Base-by-base conservation (phyloP, 2,888 invertebrate genomes). In the Tuberolachnus salignus region DNA sequence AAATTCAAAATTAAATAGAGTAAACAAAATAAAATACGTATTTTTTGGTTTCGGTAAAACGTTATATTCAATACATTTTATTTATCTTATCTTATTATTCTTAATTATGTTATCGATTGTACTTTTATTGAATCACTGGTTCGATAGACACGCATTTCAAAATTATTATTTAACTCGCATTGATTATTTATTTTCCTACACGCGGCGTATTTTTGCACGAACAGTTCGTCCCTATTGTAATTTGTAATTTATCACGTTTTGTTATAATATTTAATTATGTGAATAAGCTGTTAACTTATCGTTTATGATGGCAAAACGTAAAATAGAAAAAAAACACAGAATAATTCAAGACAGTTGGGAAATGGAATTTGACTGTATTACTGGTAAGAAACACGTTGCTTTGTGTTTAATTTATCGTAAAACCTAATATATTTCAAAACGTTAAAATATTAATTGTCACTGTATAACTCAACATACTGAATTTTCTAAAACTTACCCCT, bases 361-460 rank as follows among this genome's bases (percentile, higher is more conserved):
- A n/a, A 61, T 61, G n/a, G 34, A 42, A 61, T 61, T 61, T 61
- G 34, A 34, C 61, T 61, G 61, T 61, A 61, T 61, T 42, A 34
- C 34, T 61, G 34, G 34, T 61, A 61, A 61, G 61, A 61, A 61
- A 61, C 61, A 61, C 16, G 63, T 42, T 63, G 42, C 34, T 61
- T 34, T 61, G 1, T 61, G 61, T 61, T 61, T 61, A 63, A 63
- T 63, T 61, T 61, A 16, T 34, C 34, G n/a, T 61, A 34, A 23
- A 61, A 61, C 34, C n/a, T 34, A 34, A 61, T n/a, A n/a, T 61
- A 61, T 61, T 61, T 34, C 34, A 61, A 61, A 61, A 61, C 61
- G 34, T 61, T 61, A 61, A 19, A 63, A 44, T 63, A 63, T 44
- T 63, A 63, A 63, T 63, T 13, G 44, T 63, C n/a, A 46, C 11